phyloP scores from a whole-genome alignment of 2,888 invertebrate genomes.

The Pristionchus arcanus region DNA sequence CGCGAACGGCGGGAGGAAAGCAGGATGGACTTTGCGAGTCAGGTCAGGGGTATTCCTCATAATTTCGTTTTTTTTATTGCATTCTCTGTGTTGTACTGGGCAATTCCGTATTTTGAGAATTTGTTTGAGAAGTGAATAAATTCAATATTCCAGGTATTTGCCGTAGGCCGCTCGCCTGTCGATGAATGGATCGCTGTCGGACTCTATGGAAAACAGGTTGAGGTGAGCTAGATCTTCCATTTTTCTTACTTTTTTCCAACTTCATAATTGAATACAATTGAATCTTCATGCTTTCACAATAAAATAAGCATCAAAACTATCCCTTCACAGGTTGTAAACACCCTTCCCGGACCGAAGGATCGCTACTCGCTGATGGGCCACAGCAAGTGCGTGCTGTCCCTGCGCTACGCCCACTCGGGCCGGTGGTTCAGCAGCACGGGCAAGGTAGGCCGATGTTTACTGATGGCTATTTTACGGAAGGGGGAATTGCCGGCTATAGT shows the following conservation, averaged over 20 bases:
- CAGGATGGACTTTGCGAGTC: constrained; percentile 61
- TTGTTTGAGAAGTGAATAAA: too few species aligned
- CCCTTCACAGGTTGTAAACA: constrained; percentile 15
- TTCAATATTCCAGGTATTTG: constrained; percentile 89
- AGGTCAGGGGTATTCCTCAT: constrained; percentile 62
- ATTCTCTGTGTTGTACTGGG: too few species aligned
- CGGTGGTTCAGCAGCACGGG: constrained; percentile 91
- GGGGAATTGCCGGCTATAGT: not conserved
- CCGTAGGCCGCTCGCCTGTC: constrained; percentile 94
- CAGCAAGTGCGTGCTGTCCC: constrained; percentile 94
- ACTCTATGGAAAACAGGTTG: constrained; percentile 96
- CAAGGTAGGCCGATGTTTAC: constrained; percentile 82
- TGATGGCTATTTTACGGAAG: too few species aligned
- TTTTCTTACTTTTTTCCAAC: not conserved
- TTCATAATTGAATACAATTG: not conserved
- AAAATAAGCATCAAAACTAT: too few species aligned
- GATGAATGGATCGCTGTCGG: constrained; percentile 97
- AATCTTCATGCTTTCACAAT: too few species aligned
- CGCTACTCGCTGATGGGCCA: constrained; percentile 96
- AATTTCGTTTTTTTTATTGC: too few species aligned
- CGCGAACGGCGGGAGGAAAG: constrained; percentile 57
- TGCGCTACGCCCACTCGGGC: constrained; percentile 93
- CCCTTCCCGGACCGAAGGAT: constrained; percentile 82
- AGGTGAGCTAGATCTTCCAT: constrained; percentile 85
- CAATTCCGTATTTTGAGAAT: too few species aligned